phyloP scores from a whole-genome alignment of 2,113 vertebrate genomes.

The Micromys minutus region DNA sequence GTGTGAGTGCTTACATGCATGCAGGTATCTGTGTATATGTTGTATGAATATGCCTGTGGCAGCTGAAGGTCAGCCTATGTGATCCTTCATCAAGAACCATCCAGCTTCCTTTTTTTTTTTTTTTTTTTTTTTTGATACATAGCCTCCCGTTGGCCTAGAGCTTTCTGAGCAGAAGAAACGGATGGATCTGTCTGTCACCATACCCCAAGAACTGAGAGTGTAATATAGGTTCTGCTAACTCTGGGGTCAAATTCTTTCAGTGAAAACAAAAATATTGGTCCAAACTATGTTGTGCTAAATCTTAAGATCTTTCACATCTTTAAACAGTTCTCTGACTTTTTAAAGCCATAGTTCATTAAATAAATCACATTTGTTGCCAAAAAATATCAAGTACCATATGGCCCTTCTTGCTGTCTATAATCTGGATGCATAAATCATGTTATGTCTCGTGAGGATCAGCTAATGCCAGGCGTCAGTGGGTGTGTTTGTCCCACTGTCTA shows the following conservation, averaged over 20 bases:
- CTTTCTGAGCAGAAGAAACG: too few relatives aligned
- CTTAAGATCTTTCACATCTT: conserved; percentile 31
- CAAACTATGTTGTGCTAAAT: background rate
- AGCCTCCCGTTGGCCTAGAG: background rate
- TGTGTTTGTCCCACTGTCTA: background rate
- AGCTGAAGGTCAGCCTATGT: background rate
- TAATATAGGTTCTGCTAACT: background rate
- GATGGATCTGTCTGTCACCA: background rate
- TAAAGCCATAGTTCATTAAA: conserved; percentile 50
- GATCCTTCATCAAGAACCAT: background rate
- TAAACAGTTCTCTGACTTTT: conserved; percentile 49
- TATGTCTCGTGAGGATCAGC: conserved; percentile 35
- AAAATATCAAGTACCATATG: conserved; percentile 59
- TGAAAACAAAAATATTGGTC: conserved; percentile 24
- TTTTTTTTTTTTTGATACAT: background rate
- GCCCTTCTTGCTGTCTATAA: conserved; percentile 45
- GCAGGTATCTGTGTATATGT: background rate
- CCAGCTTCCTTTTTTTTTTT: background rate
- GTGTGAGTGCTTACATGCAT: background rate
- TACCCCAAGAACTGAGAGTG: background rate
- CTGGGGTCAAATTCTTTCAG: background rate
- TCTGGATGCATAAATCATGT: conserved; percentile 56
- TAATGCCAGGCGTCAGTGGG: conserved; percentile 56
- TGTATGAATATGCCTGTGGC: background rate
- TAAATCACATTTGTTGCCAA: conserved; percentile 59